Evolutionary conservation across 2,113 vertebrate species (phyloP), one percentile per base, ranked within the genome.

Genomic region (Daboia siamensis): DNA sequence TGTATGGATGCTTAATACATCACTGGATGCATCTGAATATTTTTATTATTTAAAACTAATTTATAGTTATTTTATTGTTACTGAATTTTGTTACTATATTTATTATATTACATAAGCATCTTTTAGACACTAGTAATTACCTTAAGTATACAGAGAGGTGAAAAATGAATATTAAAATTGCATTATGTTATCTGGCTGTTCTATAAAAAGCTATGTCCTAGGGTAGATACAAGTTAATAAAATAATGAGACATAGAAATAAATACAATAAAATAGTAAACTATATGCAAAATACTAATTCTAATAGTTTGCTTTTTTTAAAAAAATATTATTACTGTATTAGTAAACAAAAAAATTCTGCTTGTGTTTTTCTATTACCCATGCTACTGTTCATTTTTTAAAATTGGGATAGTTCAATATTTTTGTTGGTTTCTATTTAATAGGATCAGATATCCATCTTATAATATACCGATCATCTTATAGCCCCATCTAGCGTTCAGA

Each of bases 401-500:
- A 56, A 80, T 44, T 80, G 33, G 33, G 33, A 39, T 80, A 80
- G 33, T 44, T 80, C 17, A 44, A 74, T 74, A 39, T 39, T 39
- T 80, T 39, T 80, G 69, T 20, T 39, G 15, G 33, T 80, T 44
- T 54, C 17, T 64, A 24, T 74, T 55, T 57, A 61, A n/a, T 85
- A 57, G 87, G 90, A 89, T 57, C 29, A 88, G 4, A 24, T 69
- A 95, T 74, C 1, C 0, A 0, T 13, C 10, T 0, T 88, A 3
- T 6, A 89, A 92, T 94, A 59, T 23, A 94, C 91, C 95, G 95
- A 92, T 39, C 97, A 96, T 96, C 95, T 96, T 96, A 93, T 93
- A 97, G 96, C 97, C 96, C 97, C 97, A 97, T 94, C 97, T 97
- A 97, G 98, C 97, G 97, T 94, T 88, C 95, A 95, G 95, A 88